Evolutionary conservation across 2,797 vertebrate species (phyloP).

Genomic region (Eidolon dupreanum): DNA sequence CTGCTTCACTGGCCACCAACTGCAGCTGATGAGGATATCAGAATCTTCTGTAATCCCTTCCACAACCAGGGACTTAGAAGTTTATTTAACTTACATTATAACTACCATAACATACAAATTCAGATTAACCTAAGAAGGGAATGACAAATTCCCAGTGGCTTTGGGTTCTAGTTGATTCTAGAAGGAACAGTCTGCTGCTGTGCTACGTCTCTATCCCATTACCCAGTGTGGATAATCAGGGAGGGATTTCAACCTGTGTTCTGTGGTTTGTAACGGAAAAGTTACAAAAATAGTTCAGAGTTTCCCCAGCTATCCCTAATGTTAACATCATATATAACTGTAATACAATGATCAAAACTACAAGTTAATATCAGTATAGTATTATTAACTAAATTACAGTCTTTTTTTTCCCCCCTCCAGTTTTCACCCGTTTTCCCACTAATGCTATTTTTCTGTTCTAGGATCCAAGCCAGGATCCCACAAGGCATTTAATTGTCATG

Average conservation of each 20-base stretch:
- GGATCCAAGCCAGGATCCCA: not conserved
- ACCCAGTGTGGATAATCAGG: too few species aligned
- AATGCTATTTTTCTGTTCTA: not conserved
- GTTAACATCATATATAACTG: not conserved
- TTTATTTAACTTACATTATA: conserved; percentile 25
- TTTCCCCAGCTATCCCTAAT: not conserved
- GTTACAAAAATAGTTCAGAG: not conserved
- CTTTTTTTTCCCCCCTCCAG: not conserved
- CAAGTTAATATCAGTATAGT: not conserved
- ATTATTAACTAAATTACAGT: not conserved
- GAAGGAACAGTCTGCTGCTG: not conserved
- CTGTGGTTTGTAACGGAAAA: not conserved
- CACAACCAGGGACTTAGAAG: not conserved
- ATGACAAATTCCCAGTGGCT: not conserved
- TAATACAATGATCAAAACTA: not conserved
- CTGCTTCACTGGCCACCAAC: not conserved
- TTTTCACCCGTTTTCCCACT: not conserved
- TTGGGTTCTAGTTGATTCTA: conserved; percentile 2
- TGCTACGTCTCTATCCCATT: not conserved
- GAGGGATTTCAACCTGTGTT: too few species aligned
- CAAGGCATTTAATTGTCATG: not conserved
- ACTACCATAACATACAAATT: not conserved
- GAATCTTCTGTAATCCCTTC: not conserved
- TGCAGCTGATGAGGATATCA: not conserved
- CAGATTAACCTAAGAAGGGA: conserved; percentile 8